A percentile compares a stretch with the other conserved stretches of the same genome.
phyloP scores from a whole-genome alignment of 2,113 vertebrate genomes.

The Quiscalus mexicanus region DNA sequence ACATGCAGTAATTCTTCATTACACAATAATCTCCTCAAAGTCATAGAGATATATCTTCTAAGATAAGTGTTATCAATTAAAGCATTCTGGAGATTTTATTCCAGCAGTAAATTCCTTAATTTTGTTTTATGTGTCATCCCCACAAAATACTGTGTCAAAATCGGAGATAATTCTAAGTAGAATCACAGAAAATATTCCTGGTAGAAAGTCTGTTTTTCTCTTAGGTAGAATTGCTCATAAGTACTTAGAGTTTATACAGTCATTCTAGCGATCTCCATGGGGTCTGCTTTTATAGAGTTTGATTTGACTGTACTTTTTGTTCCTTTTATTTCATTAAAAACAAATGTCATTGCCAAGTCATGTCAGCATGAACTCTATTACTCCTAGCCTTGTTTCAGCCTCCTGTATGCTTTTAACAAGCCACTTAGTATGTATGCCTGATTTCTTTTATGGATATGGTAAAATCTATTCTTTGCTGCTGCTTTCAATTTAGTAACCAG shows the following conservation, averaged over 20 bases:
- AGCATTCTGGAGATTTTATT: not conserved
- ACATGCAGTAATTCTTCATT: not conserved
- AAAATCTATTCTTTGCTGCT: constrained; percentile 46
- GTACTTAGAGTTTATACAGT: constrained; percentile 43
- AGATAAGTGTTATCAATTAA: not conserved
- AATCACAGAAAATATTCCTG: constrained; percentile 8
- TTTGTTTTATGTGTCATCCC: not conserved
- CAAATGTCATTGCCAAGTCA: constrained; percentile 61
- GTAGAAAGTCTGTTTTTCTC: not conserved
- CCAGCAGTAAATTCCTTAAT: not conserved
- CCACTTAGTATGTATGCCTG: constrained; percentile 56
- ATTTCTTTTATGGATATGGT: constrained; percentile 56
- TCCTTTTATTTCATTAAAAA: constrained; percentile 72
- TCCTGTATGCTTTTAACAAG: constrained; percentile 65
- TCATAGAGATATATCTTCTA: not conserved
- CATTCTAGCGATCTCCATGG: constrained; percentile 30
- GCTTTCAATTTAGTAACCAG: constrained; percentile 53
- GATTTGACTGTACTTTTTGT: constrained; percentile 68
- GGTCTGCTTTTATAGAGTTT: constrained; percentile 58
- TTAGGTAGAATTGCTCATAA: constrained; percentile 23
- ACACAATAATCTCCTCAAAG: not conserved
- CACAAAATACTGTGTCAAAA: not conserved
- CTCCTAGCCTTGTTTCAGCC: constrained; percentile 55
- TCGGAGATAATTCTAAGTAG: not conserved
- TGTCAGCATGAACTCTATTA: constrained; percentile 67